These are phyloP conservation scores for Archivesica marissinica DNA, from an alignment of 1,140 invertebrate genomes.

Conservation along the genomic window DNA sequence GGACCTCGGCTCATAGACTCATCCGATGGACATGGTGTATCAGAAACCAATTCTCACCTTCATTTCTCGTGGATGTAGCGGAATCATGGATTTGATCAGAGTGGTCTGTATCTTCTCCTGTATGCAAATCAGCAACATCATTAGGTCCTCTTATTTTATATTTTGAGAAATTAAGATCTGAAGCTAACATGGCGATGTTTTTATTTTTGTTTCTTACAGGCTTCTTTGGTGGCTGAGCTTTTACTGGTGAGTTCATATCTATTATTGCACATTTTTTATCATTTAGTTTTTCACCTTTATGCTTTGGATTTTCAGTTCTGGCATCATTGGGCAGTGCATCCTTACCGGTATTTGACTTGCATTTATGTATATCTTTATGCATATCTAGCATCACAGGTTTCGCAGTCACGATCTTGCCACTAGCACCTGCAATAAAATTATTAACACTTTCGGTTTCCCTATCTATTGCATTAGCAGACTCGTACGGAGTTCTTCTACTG, in stretches of 20 bases:
- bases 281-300: neutral
- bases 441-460: slow-evolving; percentile 18
- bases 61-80: neutral
- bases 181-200: neutral
- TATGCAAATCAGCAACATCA: neutral
- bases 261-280: neutral
- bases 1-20: no score
- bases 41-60: neutral
- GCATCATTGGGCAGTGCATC: neutral
- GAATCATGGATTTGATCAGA: neutral
- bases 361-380: neutral
- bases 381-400: neutral
- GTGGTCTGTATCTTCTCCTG: neutral
- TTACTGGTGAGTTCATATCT: neutral
- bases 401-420: slow-evolving; percentile 8
- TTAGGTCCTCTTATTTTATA: slow-evolving; percentile 21
- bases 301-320: neutral
- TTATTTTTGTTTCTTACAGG: slow-evolving; percentile 43
- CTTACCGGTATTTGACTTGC: no score
- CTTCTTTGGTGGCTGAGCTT: slow-evolving; percentile 43
- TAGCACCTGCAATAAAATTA: slow-evolving; percentile 12
- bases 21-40: neutral
- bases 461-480: neutral
- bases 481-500: neutral
- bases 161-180: slow-evolving; percentile 44